A percentile compares a stretch with the other conserved stretches of the same genome.
Evolutionary conservation across 2,888 invertebrate species (phyloP).

Genomic region (Meteorus cinctellus): DNA sequence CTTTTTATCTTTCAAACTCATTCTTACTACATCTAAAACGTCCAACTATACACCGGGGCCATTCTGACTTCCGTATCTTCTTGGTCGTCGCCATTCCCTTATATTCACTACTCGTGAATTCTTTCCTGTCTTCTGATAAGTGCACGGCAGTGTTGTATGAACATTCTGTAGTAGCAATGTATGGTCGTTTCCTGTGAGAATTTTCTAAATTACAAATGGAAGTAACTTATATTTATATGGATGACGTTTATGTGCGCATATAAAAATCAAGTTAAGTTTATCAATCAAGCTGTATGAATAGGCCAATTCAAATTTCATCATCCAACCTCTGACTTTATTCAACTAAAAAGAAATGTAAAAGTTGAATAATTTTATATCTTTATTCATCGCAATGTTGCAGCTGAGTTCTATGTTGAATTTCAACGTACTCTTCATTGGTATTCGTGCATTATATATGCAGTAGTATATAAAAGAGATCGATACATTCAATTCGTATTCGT

Average conservation of each 20-base stretch:
- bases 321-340: neutral
- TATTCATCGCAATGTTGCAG: neutral
- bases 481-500: neutral
- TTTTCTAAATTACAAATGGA: neutral
- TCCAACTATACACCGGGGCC: neutral
- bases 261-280: neutral
- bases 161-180: neutral
- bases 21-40: neutral
- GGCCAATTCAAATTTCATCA: neutral
- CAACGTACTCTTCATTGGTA: neutral
- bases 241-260: neutral
- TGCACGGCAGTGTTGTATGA: neutral
- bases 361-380: constrained; percentile 4
- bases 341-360: neutral
- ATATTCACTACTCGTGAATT: constrained; percentile 1
- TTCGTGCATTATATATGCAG: neutral
- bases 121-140: constrained; percentile 3
- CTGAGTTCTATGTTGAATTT: neutral
- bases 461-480: neutral
- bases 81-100: neutral
- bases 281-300: neutral
- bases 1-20: neutral
- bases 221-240: neutral
- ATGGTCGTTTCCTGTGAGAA: neutral
- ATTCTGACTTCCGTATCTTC: neutral